These are phyloP conservation scores for Tyrannus savana DNA, from an alignment of 2,113 vertebrate species.

Conservation along the genomic window DNA sequence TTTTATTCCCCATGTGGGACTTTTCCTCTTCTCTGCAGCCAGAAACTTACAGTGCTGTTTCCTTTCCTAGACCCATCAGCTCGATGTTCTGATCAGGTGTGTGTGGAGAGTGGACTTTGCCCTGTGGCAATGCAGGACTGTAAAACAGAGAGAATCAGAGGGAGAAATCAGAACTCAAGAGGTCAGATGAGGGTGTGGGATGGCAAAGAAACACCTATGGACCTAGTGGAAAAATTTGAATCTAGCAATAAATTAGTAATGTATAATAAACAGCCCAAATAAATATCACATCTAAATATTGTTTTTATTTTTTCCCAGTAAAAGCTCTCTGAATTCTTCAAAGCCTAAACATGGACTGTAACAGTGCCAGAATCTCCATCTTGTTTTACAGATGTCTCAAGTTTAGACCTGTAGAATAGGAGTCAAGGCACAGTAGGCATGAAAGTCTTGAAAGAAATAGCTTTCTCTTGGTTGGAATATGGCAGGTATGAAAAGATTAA, in stretches of 20 bases:
- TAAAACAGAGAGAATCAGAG: not conserved
- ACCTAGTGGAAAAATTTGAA: not conserved
- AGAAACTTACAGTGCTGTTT: not conserved
- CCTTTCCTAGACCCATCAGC: not conserved
- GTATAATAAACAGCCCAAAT: not conserved
- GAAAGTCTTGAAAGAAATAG: not conserved
- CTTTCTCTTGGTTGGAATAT: not conserved
- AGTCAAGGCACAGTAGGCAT: not conserved
- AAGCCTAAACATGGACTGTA: not conserved
- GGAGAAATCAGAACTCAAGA: not conserved
- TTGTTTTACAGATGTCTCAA: not conserved
- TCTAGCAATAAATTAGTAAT: not conserved
- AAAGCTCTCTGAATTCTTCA: not conserved
- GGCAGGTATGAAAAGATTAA: not conserved
- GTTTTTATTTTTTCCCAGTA: rapidly evolving
- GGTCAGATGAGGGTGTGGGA: not conserved
- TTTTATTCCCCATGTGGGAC: not conserved
- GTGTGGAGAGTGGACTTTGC: not conserved
- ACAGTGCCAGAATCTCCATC: not conserved
- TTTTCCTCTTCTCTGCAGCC: not conserved
- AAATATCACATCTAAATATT: not conserved
- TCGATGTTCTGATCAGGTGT: not conserved
- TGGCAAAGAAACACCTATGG: not conserved
- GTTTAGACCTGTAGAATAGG: not conserved
- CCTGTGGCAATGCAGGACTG: not conserved